Percentiles rank a stretch among this genome's conserved stretches.
These are phyloP conservation scores for Vollenhovia emeryi DNA, from an alignment of 1,140 invertebrate genomes.

Conservation along the genomic window DNA sequence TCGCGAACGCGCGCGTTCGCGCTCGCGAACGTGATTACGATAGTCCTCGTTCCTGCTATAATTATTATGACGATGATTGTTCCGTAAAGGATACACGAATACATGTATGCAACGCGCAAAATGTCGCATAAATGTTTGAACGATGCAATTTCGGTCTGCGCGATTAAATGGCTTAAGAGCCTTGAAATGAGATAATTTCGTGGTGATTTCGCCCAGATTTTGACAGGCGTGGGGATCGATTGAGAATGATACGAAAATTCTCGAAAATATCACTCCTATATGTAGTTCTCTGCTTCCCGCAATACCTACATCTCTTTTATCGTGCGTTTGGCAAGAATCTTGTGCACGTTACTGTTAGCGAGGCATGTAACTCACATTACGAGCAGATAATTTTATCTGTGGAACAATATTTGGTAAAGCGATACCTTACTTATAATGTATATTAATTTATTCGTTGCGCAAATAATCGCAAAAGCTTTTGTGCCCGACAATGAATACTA, in stretches of 20 bases:
- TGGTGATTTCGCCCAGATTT: neutral
- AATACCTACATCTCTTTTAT: neutral
- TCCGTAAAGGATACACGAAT: neutral
- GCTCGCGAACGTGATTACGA: neutral
- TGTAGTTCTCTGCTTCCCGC: neutral
- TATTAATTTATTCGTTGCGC: conserved; percentile 3
- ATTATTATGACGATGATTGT: conserved; percentile 3
- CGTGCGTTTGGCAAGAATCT: neutral
- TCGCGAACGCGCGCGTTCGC: neutral
- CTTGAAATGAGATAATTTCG: neutral
- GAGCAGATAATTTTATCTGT: neutral
- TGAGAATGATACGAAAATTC: neutral
- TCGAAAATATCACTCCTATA: neutral
- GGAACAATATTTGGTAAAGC: conserved; percentile 5
- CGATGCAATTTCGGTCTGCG: neutral
- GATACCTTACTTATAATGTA: neutral
- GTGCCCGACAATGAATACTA: neutral
- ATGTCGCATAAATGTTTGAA: neutral
- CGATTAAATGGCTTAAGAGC: neutral
- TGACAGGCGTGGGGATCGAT: neutral
- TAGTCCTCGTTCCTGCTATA: neutral
- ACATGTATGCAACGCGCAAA: neutral
- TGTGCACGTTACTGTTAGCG: neutral
- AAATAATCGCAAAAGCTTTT: neutral
- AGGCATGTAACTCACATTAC: neutral